Evolutionary conservation across 2,797 vertebrate genomes (phyloP).

Genomic region (Neostethus bicornis): DNA sequence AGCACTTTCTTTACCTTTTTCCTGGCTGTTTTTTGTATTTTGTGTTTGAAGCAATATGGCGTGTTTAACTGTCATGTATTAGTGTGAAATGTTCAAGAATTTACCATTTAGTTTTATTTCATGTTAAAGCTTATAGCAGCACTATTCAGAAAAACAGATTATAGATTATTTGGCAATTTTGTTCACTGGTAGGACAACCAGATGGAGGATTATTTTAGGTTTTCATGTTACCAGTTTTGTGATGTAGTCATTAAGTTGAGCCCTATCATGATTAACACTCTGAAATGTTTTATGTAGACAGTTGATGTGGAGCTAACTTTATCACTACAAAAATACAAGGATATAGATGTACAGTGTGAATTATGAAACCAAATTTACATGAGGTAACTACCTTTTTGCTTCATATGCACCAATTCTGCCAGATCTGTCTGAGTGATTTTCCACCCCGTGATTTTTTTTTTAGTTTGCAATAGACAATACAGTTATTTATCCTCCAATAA

Average conservation of each 20-base stretch:
- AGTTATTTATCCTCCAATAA: conserved; percentile 36
- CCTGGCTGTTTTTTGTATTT: conserved; percentile 12
- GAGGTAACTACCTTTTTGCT: no score
- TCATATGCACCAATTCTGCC: no score
- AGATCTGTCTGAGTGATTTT: no score
- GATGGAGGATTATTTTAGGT: not conserved
- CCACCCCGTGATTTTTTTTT: not conserved
- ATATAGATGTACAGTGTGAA: no score
- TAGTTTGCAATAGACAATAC: not conserved
- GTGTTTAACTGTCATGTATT: conserved; percentile 21
- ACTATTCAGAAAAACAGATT: not conserved
- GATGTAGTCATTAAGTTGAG: not conserved
- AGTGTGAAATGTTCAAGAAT: conserved; percentile 37
- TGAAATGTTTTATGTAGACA: no score
- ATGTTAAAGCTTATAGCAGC: not conserved
- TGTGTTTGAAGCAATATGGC: conserved; percentile 26
- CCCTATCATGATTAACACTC: no score
- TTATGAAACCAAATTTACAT: no score
- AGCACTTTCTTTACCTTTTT: conserved; percentile 41
- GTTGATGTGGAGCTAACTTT: no score
- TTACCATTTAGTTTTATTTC: conserved; percentile 2
- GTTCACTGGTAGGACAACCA: no score
- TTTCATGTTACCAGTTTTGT: not conserved
- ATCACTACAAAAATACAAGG: no score
- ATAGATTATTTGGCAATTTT: not conserved